Evolutionary conservation across 2,888 invertebrate genomes (phyloP).

Genomic region (Catocala fraxini): DNA sequence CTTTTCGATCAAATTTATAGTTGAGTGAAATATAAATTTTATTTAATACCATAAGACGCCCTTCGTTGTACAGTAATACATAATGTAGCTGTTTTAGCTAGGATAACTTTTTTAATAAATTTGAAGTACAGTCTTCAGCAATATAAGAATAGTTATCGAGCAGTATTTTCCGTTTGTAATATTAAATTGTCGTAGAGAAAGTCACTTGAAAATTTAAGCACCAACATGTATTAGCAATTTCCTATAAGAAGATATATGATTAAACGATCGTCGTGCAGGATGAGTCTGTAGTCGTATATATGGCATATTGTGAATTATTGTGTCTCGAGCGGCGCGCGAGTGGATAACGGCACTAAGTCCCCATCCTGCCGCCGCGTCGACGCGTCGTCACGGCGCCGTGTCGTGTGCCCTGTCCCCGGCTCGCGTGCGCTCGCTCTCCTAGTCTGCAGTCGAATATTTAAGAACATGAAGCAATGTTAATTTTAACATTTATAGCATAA

Average conservation of each 20-base stretch:
- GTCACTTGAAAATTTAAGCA: slow-evolving; percentile 77
- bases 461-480: slow-evolving; percentile 85
- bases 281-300: slow-evolving; percentile 52
- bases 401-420: slow-evolving; percentile 50
- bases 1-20: slow-evolving; percentile 76
- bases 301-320: slow-evolving; percentile 52
- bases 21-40: slow-evolving; percentile 64
- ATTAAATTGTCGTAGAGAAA: slow-evolving; percentile 65
- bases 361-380: slow-evolving; percentile 30
- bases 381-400: slow-evolving; percentile 7
- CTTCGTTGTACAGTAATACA: slow-evolving; percentile 84
- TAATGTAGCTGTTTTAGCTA: slow-evolving; percentile 86
- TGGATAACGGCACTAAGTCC: slow-evolving; percentile 78
- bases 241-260: slow-evolving; percentile 64
- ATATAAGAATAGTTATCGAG: slow-evolving; percentile 72
- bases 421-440: slow-evolving; percentile 50
- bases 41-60: slow-evolving; percentile 75
- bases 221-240: slow-evolving; percentile 78
- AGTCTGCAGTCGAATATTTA: slow-evolving; percentile 68
- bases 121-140: slow-evolving; percentile 77
- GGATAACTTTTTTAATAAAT: slow-evolving; percentile 85
- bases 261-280: slow-evolving; percentile 54
- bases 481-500: slow-evolving; percentile 85
- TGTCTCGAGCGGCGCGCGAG: slow-evolving; percentile 51
- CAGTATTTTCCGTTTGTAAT: slow-evolving; percentile 74